These are phyloP conservation scores for Alligator mississippiensis DNA, from an alignment of 2,113 vertebrate species.

Conservation along the genomic window DNA sequence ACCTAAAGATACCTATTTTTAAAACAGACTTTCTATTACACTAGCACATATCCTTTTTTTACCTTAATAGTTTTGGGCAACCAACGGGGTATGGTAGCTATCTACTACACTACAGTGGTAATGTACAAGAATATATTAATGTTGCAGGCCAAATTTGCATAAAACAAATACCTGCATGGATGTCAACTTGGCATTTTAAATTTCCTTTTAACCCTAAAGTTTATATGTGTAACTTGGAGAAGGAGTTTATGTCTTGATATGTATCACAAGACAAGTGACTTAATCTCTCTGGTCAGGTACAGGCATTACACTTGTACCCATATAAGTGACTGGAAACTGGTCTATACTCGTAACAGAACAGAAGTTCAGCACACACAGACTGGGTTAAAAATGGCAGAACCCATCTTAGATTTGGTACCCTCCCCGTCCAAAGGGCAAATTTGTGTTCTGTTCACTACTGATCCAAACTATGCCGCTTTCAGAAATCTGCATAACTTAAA, in stretches of 20 bases:
- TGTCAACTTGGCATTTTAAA: constrained; percentile 37
- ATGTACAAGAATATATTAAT: constrained; percentile 61
- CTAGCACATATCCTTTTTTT: constrained; percentile 47
- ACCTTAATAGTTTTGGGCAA: constrained; percentile 18
- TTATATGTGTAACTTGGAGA: background rate
- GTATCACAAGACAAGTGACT: too few species aligned
- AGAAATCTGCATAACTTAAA: too few species aligned
- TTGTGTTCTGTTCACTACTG: too few species aligned
- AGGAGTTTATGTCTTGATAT: background rate
- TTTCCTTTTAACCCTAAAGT: constrained; percentile 46
- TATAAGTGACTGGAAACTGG: too few species aligned
- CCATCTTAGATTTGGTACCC: too few species aligned
- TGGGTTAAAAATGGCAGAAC: too few species aligned
- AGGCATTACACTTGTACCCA: too few species aligned
- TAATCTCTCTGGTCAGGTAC: too few species aligned
- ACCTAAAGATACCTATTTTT: constrained; percentile 23
- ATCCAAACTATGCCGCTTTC: too few species aligned
- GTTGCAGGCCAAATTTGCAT: constrained; percentile 65
- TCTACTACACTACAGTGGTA: constrained; percentile 46
- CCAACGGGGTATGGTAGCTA: constrained; percentile 48
- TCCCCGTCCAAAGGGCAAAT: too few species aligned
- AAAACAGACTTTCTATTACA: background rate
- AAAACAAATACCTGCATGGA: constrained; percentile 59
- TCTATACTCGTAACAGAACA: too few species aligned
- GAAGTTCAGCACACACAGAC: too few species aligned